Conservation (phyloP, 2,113 vertebrate species). For the Sturnus vulgaris region DNA sequence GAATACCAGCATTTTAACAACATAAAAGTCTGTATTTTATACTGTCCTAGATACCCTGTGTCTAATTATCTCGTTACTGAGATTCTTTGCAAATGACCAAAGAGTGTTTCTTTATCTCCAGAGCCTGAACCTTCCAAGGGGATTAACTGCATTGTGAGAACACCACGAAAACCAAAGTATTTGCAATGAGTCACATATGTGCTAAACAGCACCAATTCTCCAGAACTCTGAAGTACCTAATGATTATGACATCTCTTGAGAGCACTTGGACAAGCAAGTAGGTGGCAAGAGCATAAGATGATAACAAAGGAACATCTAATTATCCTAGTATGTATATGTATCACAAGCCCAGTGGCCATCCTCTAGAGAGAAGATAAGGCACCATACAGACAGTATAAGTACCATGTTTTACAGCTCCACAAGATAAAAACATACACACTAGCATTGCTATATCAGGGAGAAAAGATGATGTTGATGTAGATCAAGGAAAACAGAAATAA, state of each 20-base stretch:
- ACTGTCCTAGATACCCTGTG: background rate
- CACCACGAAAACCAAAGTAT: background rate
- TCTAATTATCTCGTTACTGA: background rate
- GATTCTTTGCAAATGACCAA: background rate
- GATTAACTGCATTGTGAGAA: background rate
- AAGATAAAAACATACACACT: background rate
- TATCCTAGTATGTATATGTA: background rate
- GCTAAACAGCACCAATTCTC: background rate
- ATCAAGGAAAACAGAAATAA: background rate
- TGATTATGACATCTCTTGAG: background rate
- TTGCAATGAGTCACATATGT: background rate
- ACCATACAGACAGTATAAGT: background rate
- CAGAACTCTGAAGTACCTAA: background rate
- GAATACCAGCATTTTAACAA: background rate
- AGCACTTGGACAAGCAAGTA: conserved; percentile 11
- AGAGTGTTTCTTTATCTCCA: background rate
- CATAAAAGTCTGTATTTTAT: background rate
- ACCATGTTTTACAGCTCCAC: background rate
- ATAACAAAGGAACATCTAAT: conserved; percentile 11
- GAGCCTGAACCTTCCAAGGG: background rate
- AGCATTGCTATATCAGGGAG: background rate
- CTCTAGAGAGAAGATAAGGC: background rate
- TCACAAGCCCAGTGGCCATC: background rate
- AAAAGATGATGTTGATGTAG: background rate
- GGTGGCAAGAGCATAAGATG: background rate